Conservation (phyloP, 1,140 invertebrate species). For the Drosophila elegans region DNA sequence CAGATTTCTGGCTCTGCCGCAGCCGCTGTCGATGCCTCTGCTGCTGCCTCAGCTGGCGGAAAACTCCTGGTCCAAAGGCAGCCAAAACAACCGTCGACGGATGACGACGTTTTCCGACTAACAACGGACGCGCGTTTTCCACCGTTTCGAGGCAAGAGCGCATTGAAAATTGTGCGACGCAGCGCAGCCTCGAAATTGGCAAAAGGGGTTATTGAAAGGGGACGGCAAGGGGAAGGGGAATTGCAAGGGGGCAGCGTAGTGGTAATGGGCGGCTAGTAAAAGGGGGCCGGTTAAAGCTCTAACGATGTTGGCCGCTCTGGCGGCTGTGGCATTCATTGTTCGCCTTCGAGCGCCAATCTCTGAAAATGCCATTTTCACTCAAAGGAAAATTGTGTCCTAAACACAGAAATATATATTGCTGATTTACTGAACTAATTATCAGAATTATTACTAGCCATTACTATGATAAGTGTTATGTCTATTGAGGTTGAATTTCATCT, state of each 20-base stretch:
- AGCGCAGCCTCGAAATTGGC: slow-evolving; percentile 66
- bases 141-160: slow-evolving; percentile 80
- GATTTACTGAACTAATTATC: too few relatives aligned
- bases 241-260: slow-evolving; percentile 8
- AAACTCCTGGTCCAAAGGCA: slow-evolving; percentile 55
- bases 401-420: too few relatives aligned
- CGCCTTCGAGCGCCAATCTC: slow-evolving; percentile 60
- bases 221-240: neutral
- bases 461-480: too few relatives aligned
- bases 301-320: slow-evolving; percentile 69
- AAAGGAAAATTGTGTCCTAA: neutral
- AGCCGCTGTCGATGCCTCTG: slow-evolving; percentile 9
- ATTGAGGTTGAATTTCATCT: too few relatives aligned
- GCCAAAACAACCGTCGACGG: slow-evolving; percentile 82
- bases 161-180: slow-evolving; percentile 81
- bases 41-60: slow-evolving; percentile 39
- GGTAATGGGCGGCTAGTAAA: slow-evolving; percentile 18
- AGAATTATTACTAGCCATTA: too few relatives aligned
- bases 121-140: slow-evolving; percentile 83
- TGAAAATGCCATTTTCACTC: slow-evolving; percentile 65
- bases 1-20: slow-evolving; percentile 31
- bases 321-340: slow-evolving; percentile 71
- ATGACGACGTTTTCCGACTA: slow-evolving; percentile 83
- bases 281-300: slow-evolving; percentile 64
- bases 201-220: neutral